Evolutionary conservation across 2,113 vertebrate species (phyloP), one percentile per base, ranked within the genome.

Genomic region (Heptranchias perlo): DNA sequence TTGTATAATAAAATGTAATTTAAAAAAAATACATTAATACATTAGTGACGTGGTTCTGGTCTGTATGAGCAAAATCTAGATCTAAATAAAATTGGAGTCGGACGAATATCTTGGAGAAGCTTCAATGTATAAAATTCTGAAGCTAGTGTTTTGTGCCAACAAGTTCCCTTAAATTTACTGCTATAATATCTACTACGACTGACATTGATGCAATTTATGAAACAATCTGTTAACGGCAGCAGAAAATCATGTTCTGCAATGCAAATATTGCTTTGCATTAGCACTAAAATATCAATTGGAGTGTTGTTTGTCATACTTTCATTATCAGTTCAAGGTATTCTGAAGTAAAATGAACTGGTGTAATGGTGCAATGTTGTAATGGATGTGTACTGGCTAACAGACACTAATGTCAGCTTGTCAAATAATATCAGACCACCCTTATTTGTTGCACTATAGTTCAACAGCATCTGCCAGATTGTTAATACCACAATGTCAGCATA

Each of bases 381-480:
- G 13, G 65, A 52, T 73, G 18, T 73, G 65, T 64, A 64, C 18
- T 94, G 39, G 52, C 86, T 89, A 89, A 89, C 86, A 89, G 86
- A 54, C 82, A 86, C 47, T 54, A 89, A 89, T 67, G 94, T 69
- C n/a, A 35, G 94, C 23, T 49, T 95, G 94, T 95, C 94, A 73
- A 95, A 52, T 73, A 73, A 13, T 73, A 25, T 73, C 65, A 95
- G 39, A 73, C 47, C 39, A 67, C 61, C 39, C n/a, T 64, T 44
- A 47, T 91, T 76, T 94, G 92, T 94, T 52, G 31, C 64, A 18
- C 44, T 95, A 18, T 14, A 52, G 94, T 69, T 95, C 25, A 35
- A 52, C 94, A 69, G 49, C 28, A 61, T 52, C 87, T 91, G 87
- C 87, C 31, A 91, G 87, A 31, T 95, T 73, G 65, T 69, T 65